Conservation (phyloP, 2,113 vertebrate genomes). For the Poeciliopsis retropinna region DNA sequence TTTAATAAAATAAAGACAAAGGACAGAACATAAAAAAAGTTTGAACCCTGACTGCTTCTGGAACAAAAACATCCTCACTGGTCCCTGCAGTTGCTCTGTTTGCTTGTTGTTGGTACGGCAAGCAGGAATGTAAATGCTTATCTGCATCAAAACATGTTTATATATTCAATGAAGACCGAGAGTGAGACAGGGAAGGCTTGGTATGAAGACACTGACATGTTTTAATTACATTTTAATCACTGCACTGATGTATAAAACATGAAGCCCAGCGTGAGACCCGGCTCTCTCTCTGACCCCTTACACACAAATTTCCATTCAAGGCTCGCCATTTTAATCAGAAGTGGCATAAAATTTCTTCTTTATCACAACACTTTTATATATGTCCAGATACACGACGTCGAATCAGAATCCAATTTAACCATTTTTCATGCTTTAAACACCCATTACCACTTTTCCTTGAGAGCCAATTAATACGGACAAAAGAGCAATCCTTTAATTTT, state of each 20-base stretch:
- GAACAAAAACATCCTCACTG: slow-evolving; percentile 25
- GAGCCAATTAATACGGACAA: slow-evolving; percentile 75
- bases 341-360: slow-evolving; percentile 59
- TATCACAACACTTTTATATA: slow-evolving; percentile 63
- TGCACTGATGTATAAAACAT: slow-evolving; percentile 62
- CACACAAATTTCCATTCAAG: slow-evolving; percentile 38
- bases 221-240: slow-evolving; percentile 65
- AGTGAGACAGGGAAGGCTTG: slow-evolving; percentile 27
- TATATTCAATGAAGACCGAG: slow-evolving; percentile 46
- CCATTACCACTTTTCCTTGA: slow-evolving; percentile 51
- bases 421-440: slow-evolving; percentile 71
- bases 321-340: slow-evolving; percentile 50
- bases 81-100: slow-evolving; percentile 9
- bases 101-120: background rate
- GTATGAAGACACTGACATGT: slow-evolving; percentile 40
- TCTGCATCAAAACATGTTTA: slow-evolving; percentile 59
- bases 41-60: slow-evolving; percentile 6
- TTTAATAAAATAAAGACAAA: slow-evolving; percentile 24
- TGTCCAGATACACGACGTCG: slow-evolving; percentile 52
- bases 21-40: slow-evolving; percentile 23
- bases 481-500: slow-evolving; percentile 75
- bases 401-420: slow-evolving; percentile 75
- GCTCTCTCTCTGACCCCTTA: slow-evolving; percentile 50
- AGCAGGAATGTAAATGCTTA: slow-evolving; percentile 34
- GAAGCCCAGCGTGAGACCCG: slow-evolving; percentile 42